phyloP scores from a whole-genome alignment of 2,888 invertebrate species.

The Leptodirus hochenwartii region DNA sequence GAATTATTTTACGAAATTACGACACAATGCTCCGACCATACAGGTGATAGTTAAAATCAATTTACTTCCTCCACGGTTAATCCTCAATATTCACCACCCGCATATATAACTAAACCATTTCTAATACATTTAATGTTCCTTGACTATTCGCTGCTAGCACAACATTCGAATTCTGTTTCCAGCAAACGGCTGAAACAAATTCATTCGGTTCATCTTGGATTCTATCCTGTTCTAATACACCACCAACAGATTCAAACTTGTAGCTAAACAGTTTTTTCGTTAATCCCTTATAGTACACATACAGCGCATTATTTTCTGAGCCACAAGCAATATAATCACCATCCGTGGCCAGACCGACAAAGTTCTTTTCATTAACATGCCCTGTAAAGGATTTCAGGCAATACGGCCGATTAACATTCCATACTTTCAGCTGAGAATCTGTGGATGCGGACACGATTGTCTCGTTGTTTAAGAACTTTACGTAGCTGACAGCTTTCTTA shows the following conservation, averaged over 20 bases:
- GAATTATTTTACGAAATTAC: background rate
- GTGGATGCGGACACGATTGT: slow-evolving; percentile 87
- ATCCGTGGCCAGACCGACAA: slow-evolving; percentile 84
- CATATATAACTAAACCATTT: slow-evolving; percentile 37
- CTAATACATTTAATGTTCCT: slow-evolving; percentile 78
- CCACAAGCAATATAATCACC: slow-evolving; percentile 88
- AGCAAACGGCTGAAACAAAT: slow-evolving; percentile 91
- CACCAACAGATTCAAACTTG: slow-evolving; percentile 68
- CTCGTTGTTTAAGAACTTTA: slow-evolving; percentile 69
- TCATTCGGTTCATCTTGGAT: slow-evolving; percentile 76
- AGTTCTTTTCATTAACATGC: slow-evolving; percentile 90
- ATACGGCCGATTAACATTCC: slow-evolving; percentile 63
- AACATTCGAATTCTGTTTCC: slow-evolving; percentile 70
- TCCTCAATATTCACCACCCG: background rate
- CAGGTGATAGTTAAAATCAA: background rate
- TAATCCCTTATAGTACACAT: slow-evolving; percentile 79
- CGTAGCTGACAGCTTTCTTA: slow-evolving; percentile 86
- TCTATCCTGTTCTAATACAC: slow-evolving; percentile 55
- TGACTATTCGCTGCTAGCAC: slow-evolving; percentile 88
- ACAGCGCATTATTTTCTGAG: slow-evolving; percentile 85
- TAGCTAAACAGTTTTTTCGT: slow-evolving; percentile 73
- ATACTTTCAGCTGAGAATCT: slow-evolving; percentile 78
- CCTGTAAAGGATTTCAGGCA: slow-evolving; percentile 76
- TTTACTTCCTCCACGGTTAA: background rate
- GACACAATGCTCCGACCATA: background rate